phyloP scores from a whole-genome alignment of 1,140 invertebrate genomes.

The Plectrocnemia conspersa region DNA sequence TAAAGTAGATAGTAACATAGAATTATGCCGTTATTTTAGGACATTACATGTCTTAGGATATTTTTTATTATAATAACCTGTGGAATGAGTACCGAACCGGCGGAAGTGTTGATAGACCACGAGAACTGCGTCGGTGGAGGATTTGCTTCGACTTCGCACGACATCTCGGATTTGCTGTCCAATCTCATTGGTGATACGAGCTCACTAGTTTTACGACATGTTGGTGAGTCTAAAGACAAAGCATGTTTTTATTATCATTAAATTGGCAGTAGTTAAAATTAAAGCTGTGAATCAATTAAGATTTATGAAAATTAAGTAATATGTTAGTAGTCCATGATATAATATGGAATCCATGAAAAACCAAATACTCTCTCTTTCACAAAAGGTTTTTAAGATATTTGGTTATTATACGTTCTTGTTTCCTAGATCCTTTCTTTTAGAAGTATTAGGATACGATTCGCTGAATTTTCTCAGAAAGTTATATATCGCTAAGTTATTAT shows the following conservation, averaged over 20 bases:
- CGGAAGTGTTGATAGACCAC: conserved; percentile 13
- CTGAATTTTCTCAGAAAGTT: no score
- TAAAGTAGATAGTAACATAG: not conserved
- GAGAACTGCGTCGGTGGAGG: conserved; percentile 14
- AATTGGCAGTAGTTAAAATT: not conserved
- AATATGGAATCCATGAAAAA: not conserved
- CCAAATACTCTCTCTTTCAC: not conserved
- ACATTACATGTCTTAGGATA: conserved; percentile 4
- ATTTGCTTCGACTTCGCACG: conserved; percentile 19
- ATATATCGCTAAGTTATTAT: no score
- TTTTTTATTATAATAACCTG: conserved; percentile 10
- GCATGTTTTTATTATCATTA: not conserved
- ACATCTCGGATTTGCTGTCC: conserved; percentile 9
- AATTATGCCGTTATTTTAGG: not conserved
- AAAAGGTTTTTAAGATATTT: no score
- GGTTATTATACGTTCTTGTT: no score
- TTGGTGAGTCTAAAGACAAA: conserved; percentile 22
- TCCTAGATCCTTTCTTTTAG: no score
- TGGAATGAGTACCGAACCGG: conserved; percentile 10
- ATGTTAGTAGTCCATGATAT: not conserved
- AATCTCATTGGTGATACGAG: not conserved
- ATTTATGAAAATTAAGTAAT: conserved; percentile 4
- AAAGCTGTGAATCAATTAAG: not conserved
- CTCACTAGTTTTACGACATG: conserved; percentile 25
- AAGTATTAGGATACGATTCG: no score